Evolutionary conservation across 2,888 invertebrate genomes (phyloP).

Genomic region (Aphelenchoides bicaudatus): DNA sequence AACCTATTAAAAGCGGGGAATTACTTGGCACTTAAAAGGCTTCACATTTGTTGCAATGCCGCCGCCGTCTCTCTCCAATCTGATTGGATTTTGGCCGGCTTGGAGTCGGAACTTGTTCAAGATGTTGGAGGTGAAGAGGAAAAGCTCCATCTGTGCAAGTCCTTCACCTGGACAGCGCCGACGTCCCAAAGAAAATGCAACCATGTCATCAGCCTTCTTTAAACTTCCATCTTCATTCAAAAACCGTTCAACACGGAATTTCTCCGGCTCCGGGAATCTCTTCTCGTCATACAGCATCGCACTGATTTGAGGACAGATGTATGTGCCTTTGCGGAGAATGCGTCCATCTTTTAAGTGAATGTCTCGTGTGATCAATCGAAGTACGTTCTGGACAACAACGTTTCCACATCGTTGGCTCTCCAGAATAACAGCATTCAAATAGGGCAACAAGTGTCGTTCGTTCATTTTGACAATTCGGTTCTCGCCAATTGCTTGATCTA

Average conservation of each 20-base stretch:
- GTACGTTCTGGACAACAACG: conserved; percentile 10
- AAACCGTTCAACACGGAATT: conserved; percentile 4
- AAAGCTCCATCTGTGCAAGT: conserved; percentile 1
- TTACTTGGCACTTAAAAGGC: not conserved
- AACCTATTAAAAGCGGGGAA: too few species aligned
- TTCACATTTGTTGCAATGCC: conserved; percentile 5
- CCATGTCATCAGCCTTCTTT: not conserved
- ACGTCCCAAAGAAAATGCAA: not conserved
- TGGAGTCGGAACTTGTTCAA: conserved; percentile 1
- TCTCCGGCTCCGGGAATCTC: conserved; percentile 8
- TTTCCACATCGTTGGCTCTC: conserved; percentile 9
- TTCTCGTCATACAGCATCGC: conserved; percentile 6
- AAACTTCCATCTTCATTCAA: not conserved
- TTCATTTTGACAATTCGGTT: conserved; percentile 2
- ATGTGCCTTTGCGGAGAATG: not conserved
- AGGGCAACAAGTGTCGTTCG: not conserved
- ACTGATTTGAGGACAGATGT: conserved; percentile 4
- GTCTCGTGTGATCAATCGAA: conserved; percentile 2
- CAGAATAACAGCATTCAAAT: conserved; percentile 10
- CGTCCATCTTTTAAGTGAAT: not conserved
- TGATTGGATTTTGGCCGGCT: not conserved
- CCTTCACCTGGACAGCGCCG: conserved; percentile 4
- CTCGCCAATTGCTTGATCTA: not conserved
- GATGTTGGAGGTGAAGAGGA: conserved; percentile 4
- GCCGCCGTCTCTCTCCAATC: conserved; percentile 9